phyloP scores from a whole-genome alignment of 2,888 invertebrate species.

The Noctua janthe region DNA sequence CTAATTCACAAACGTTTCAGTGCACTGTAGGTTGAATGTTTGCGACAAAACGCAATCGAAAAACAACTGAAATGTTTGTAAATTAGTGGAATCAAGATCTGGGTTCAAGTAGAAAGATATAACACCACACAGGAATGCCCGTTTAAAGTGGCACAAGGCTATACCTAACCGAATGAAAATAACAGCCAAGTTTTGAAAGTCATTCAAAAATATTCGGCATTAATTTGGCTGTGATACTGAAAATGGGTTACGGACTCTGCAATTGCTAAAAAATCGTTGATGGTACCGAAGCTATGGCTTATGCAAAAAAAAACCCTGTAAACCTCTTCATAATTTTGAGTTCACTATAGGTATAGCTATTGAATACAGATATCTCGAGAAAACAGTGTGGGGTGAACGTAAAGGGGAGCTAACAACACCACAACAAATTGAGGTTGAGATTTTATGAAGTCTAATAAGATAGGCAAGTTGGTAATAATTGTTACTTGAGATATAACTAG shows the following conservation, averaged over 20 bases:
- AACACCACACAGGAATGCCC: neutral
- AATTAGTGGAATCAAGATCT: neutral
- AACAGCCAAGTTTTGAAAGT: neutral
- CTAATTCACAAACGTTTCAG: constrained; percentile 2
- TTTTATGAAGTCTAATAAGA: constrained; percentile 9
- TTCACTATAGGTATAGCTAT: neutral
- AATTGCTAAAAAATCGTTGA: neutral
- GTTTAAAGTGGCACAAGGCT: neutral
- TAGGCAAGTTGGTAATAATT: neutral
- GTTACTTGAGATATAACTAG: neutral
- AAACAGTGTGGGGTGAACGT: constrained; percentile 16
- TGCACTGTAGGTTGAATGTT: neutral
- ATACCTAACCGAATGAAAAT: neutral
- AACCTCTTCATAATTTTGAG: constrained; percentile 5
- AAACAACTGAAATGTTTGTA: neutral
- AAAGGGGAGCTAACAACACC: constrained; percentile 18
- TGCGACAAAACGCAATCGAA: neutral
- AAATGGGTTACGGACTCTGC: too few relatives aligned
- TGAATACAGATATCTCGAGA: neutral
- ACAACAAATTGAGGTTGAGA: constrained; percentile 2
- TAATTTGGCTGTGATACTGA: neutral
- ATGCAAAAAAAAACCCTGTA: neutral
- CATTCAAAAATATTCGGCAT: neutral
- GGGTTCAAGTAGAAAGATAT: neutral
- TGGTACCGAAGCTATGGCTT: neutral